Base-by-base conservation (phyloP, 2,113 vertebrate genomes). In the Heterocephalus glaber region DNA sequence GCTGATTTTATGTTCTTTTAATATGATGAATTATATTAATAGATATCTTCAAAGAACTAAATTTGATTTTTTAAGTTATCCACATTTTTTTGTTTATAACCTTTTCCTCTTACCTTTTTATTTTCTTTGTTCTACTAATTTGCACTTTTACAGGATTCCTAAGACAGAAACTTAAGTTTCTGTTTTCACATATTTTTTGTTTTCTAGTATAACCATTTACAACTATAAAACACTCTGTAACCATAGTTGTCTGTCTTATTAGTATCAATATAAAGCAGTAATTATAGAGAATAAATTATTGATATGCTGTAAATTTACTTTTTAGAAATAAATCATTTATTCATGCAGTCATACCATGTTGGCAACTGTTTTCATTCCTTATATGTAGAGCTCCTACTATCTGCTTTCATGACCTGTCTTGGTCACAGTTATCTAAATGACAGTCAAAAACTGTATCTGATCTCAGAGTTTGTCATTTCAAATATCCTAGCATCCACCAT, bases 41-140 rank as follows among this genome's bases (percentile, higher is more conserved):
- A 47, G 6, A 38, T 65, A 92, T 58, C 74, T 87, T 83, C 30
- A 92, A 82, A 33, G 24, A 92, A 70, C 56, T 19, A 49, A 13
- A 89, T 95, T 66, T 19, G 11, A 30, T 12, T 84, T 89, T 79
- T 28, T n/a, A 47, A 47, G 63, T 92, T 70, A 92, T 33, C 65
- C 6, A 41, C 5, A 44, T 26, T 76, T 2, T 63, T 83, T 76
- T 86, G 30, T 92, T 87, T 65, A 74, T 14, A 58, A 33, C 54
- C 20, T 49, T 65, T 35, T 49, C 22, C 2, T 86, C 7, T 52
- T 52, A 44, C 20, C 17, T 72, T 88, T 87, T 74, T 8, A 20
- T 66, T 77, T 95, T 81, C 58, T 95, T 84, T 77, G 7, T 70
- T 77, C 38, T 30, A 74, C 22, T 68, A 52, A 49, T 91, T 86